A percentile compares a stretch with the other conserved stretches of the same genome.
Conservation (phyloP, 2,113 vertebrate genomes). For the Panthera leo region DNA sequence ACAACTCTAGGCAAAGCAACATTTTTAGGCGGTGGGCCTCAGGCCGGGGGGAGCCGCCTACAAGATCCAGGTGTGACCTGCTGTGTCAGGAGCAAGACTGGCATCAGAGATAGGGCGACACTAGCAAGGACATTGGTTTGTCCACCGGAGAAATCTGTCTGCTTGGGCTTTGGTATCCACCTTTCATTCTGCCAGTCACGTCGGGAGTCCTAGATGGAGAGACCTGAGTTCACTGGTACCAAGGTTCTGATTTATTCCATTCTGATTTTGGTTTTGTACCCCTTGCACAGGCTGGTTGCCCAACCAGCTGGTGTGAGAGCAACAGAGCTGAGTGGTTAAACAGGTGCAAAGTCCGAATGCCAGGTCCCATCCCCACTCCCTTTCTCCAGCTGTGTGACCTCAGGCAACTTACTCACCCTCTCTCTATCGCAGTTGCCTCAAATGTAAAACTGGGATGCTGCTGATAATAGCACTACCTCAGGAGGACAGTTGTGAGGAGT, state of each 20-base stretch:
- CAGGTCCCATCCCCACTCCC: neutral
- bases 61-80: neutral
- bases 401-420: neutral
- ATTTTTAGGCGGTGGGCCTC: neutral
- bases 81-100: neutral
- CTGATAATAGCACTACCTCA: neutral
- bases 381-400: neutral
- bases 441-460: neutral
- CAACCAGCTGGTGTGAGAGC: neutral
- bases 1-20: neutral
- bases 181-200: neutral
- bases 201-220: neutral
- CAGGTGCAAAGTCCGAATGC: fast-evolving
- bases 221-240: neutral
- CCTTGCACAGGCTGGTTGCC: neutral
- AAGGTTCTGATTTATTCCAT: neutral
- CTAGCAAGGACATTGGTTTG: neutral
- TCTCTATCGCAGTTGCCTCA: neutral
- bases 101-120: neutral
- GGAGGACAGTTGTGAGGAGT: neutral
- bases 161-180: neutral
- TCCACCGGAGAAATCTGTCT: neutral
- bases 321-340: fast-evolving
- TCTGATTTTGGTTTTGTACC: neutral
- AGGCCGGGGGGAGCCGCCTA: neutral